Conservation (phyloP, 2,888 invertebrate genomes). For the Drosophila fulvimacula region DNA sequence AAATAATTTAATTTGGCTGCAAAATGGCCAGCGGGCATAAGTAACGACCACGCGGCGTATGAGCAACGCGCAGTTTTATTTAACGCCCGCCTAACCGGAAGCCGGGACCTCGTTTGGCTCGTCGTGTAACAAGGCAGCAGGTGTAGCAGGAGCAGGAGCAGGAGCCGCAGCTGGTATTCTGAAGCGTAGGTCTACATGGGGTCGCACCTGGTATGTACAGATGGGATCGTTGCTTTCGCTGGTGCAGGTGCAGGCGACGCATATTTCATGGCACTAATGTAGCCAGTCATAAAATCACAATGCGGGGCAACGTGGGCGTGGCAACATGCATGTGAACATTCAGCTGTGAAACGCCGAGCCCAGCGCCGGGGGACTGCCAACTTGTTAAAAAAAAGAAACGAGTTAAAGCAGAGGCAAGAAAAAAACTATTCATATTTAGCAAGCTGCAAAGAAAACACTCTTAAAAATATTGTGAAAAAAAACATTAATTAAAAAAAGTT, state of each 20-base stretch:
- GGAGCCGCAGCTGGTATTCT: background rate
- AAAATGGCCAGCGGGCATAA: constrained; percentile 81
- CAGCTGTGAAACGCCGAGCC: constrained; percentile 22
- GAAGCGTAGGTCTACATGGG: constrained; percentile 4
- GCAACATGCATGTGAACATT: constrained; percentile 72
- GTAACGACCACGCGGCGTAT: constrained; percentile 76
- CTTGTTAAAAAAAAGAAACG: constrained; percentile 51
- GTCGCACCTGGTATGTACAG: constrained; percentile 6
- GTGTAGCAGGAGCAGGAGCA: background rate
- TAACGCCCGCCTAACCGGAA: constrained; percentile 74
- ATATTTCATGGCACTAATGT: constrained; percentile 81
- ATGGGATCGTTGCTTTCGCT: constrained; percentile 5
- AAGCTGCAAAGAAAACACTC: constrained; percentile 11
- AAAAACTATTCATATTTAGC: constrained; percentile 18
- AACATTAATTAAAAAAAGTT: constrained; percentile 13
- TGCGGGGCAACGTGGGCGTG: constrained; percentile 57
- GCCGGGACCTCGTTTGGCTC: constrained; percentile 69
- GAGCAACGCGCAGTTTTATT: constrained; percentile 79
- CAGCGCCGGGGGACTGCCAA: constrained; percentile 26
- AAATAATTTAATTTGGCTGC: constrained; percentile 78
- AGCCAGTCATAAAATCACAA: constrained; percentile 81
- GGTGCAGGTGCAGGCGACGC: constrained; percentile 62
- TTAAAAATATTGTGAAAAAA: background rate
- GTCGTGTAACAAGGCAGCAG: constrained; percentile 50
- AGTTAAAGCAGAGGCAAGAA: background rate